Conservation (phyloP, 2,113 vertebrate genomes). For the Tachycineta bicolor region DNA sequence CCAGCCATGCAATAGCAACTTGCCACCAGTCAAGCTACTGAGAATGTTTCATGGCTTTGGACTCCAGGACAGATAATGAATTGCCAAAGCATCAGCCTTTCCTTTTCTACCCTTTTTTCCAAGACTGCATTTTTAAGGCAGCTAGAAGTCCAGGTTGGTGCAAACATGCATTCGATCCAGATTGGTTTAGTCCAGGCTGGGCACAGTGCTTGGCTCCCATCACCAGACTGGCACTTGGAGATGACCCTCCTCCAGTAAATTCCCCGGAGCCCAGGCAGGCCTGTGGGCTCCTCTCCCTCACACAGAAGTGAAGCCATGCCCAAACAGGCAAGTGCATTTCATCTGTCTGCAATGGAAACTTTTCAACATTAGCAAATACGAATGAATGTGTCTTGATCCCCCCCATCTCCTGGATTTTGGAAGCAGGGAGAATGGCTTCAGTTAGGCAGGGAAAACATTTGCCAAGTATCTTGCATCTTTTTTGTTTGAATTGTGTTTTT, state of each 20-base stretch:
- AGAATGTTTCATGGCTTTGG: neutral
- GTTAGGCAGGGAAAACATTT: neutral
- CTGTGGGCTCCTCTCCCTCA: neutral
- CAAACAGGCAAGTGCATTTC: neutral
- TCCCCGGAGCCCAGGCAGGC: constrained; percentile 14
- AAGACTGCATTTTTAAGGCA: constrained; percentile 9
- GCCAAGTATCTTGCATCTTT: neutral
- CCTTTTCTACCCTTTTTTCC: constrained; percentile 13
- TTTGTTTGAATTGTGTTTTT: neutral
- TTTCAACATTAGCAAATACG: neutral
- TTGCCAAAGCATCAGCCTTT: constrained; percentile 24
- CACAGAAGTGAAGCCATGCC: constrained; percentile 6
- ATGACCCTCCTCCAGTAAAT: neutral
- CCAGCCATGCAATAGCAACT: neutral
- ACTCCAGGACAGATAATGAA: neutral
- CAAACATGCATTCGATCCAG: neutral
- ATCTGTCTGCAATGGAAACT: neutral
- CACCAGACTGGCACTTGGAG: neutral
- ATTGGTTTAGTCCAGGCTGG: neutral
- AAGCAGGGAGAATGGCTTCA: neutral
- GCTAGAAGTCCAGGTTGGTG: neutral
- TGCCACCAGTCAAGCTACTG: neutral
- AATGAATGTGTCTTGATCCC: neutral
- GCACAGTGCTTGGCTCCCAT: neutral
- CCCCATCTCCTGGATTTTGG: neutral